Percentiles rank a stretch among this genome's conserved stretches.
Evolutionary conservation across 2,797 vertebrate genomes (phyloP).

Genomic region (Sphenopsis melanotis): DNA sequence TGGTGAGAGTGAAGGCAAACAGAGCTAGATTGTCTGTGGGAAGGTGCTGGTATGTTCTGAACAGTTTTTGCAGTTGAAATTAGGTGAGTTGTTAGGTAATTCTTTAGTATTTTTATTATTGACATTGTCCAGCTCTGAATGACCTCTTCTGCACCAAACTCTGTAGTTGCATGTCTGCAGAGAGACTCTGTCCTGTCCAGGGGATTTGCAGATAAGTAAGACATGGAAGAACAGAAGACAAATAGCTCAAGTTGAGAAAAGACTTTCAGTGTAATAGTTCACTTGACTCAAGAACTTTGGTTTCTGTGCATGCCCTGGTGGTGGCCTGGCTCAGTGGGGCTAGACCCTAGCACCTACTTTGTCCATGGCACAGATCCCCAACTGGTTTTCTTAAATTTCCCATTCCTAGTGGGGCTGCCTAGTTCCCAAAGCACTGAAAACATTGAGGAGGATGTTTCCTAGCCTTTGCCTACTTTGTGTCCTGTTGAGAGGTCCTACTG

Average conservation of each 20-base stretch:
- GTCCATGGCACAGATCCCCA: background rate
- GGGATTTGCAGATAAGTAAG: background rate
- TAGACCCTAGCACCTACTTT: background rate
- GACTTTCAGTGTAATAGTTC: background rate
- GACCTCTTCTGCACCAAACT: background rate
- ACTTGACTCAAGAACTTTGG: background rate
- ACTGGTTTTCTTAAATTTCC: background rate
- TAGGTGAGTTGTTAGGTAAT: background rate
- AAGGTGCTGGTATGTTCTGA: background rate
- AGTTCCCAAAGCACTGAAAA: background rate
- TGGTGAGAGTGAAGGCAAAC: slow-evolving; percentile 1
- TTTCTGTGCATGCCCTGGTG: background rate
- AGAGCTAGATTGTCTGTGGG: background rate
- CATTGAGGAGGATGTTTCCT: background rate
- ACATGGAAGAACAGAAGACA: background rate
- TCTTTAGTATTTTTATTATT: background rate
- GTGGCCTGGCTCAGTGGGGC: background rate
- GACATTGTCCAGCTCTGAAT: background rate
- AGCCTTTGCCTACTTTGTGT: background rate
- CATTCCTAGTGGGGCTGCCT: background rate
- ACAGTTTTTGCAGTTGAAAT: background rate
- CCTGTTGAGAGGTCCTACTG: accelerated
- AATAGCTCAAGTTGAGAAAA: background rate
- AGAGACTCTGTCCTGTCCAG: background rate
- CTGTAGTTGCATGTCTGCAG: accelerated